Percentiles rank a stretch among this genome's conserved stretches.
Evolutionary conservation across 2,797 vertebrate species (phyloP).

Genomic region (Glossophaga mutica): DNA sequence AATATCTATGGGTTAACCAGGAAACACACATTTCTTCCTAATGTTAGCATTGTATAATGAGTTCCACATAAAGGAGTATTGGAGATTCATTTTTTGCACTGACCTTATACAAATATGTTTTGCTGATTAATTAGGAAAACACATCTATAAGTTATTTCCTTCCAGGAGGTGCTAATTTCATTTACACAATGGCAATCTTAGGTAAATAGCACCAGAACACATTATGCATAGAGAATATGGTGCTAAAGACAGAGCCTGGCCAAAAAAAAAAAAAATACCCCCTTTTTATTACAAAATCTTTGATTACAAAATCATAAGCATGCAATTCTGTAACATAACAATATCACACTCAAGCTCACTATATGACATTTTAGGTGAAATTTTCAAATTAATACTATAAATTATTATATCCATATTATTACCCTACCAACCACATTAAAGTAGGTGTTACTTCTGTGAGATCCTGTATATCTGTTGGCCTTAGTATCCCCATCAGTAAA

Average conservation of each 20-base stretch:
- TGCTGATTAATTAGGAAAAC: background rate
- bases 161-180: background rate
- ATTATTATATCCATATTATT: no score
- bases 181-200: background rate
- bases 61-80: background rate
- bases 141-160: background rate
- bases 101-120: background rate
- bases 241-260: background rate
- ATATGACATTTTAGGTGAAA: no score
- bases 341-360: no score
- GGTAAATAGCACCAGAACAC: background rate
- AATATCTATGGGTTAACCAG: background rate
- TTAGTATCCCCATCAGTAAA: slow-evolving; percentile 6
- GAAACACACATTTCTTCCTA: background rate
- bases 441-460: no score
- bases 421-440: no score
- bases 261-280: no score
- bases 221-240: background rate
- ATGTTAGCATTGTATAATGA: background rate
- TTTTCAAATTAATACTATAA: no score
- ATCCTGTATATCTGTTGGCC: background rate
- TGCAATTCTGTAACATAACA: no score
- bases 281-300: no score
- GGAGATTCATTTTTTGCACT: background rate
- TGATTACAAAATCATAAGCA: no score